Conservation (phyloP, 2,888 invertebrate species). For the Sphaerophoria taeniata region DNA sequence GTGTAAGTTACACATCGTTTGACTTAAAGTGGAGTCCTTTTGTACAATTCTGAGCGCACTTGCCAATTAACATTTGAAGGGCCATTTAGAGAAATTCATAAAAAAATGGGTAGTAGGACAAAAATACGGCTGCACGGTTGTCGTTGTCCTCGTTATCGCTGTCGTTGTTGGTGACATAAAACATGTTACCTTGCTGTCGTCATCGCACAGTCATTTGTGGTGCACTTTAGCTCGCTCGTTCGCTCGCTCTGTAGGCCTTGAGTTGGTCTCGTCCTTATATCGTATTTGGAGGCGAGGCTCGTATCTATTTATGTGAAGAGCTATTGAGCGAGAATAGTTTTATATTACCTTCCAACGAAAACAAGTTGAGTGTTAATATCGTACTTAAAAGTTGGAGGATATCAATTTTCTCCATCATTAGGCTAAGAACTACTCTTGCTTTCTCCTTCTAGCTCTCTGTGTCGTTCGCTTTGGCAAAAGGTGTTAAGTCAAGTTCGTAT, state of each 20-base stretch:
- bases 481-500: too few relatives aligned
- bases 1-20: conserved; percentile 62
- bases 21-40: conserved; percentile 65
- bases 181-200: not conserved
- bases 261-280: not conserved
- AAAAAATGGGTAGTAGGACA: conserved; percentile 15
- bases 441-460: too few relatives aligned
- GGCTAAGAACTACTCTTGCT: conserved; percentile 51
- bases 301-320: conserved; percentile 40
- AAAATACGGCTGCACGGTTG: conserved; percentile 46
- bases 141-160: conserved; percentile 30
- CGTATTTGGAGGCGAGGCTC: conserved; percentile 1
- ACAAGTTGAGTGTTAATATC: conserved; percentile 70
- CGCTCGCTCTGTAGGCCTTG: too few relatives aligned
- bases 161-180: conserved; percentile 35
- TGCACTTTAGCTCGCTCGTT: conserved; percentile 57
- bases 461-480: too few relatives aligned
- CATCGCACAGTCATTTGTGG: conserved; percentile 2
- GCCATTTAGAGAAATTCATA: conserved; percentile 54
- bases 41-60: conserved; percentile 70
- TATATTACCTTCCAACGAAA: conserved; percentile 52
- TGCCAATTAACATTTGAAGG: conserved; percentile 74
- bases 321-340: conserved; percentile 66
- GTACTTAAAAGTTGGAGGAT: conserved; percentile 45
- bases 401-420: conserved; percentile 72